Percentiles rank a stretch among this genome's conserved stretches.
Evolutionary conservation across 2,888 invertebrate species (phyloP).

Genomic region (Leptinotarsa peninsularis): DNA sequence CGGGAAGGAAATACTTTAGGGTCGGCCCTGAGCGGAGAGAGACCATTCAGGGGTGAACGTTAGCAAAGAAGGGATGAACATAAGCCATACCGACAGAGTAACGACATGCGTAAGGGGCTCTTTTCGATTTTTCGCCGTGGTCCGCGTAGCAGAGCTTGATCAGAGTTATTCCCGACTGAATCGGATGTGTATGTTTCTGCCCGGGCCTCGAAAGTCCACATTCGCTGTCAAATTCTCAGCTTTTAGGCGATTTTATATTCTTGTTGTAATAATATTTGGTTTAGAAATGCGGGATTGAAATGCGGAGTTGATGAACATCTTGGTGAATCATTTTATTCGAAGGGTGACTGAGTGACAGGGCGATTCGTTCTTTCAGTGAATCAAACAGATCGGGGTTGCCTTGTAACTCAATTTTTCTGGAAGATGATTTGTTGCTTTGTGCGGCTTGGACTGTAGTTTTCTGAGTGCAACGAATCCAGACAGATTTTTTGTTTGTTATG

Average conservation of each 20-base stretch:
- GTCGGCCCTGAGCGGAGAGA: slow-evolving; percentile 55
- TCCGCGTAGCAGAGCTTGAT: slow-evolving; percentile 34
- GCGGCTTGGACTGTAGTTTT: slow-evolving; percentile 3
- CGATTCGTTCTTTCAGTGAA: neutral
- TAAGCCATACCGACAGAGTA: slow-evolving; percentile 51
- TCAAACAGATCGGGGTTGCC: slow-evolving; percentile 23
- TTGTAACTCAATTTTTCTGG: slow-evolving; percentile 21
- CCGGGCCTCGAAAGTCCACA: slow-evolving; percentile 56
- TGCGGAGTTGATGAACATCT: slow-evolving; percentile 21
- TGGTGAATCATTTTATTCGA: slow-evolving; percentile 19
- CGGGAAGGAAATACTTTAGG: slow-evolving; percentile 31
- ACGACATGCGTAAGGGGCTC: slow-evolving; percentile 54
- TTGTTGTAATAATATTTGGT: slow-evolving; percentile 46
- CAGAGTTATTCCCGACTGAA: slow-evolving; percentile 30
- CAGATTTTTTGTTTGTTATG: slow-evolving; percentile 27
- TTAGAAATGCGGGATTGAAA: slow-evolving; percentile 40
- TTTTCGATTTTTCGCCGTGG: slow-evolving; percentile 46
- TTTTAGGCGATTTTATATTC: slow-evolving; percentile 51
- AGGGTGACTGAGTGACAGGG: neutral
- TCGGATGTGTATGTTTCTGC: slow-evolving; percentile 52
- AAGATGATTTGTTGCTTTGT: slow-evolving; percentile 21
- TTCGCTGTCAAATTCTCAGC: slow-evolving; percentile 57
- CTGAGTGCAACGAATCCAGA: slow-evolving; percentile 22
- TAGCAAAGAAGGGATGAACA: slow-evolving; percentile 62
- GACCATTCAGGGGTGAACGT: slow-evolving; percentile 56